Evolutionary conservation across 2,797 vertebrate genomes (phyloP).

Genomic region (Meriones psammophilus): DNA sequence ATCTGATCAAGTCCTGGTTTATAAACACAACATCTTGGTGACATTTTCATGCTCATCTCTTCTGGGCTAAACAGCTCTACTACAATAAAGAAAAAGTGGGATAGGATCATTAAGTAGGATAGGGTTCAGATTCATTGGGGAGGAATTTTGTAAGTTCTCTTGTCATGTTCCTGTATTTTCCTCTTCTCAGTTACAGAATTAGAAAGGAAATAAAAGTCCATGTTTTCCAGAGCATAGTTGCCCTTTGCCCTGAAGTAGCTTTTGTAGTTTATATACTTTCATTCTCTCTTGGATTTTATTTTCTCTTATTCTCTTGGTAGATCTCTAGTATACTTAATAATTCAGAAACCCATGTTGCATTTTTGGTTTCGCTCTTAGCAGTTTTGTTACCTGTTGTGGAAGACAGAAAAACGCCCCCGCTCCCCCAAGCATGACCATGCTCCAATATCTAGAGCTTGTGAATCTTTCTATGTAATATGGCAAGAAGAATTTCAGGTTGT

Average conservation of each 20-base stretch:
- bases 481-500: neutral
- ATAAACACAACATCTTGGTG: neutral
- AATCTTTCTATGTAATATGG: neutral
- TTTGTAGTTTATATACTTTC: neutral
- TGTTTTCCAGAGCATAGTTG: neutral
- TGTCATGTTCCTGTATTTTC: neutral
- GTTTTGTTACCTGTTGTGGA: neutral
- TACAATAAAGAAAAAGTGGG: neutral
- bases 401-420: neutral
- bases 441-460: neutral
- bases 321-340: neutral
- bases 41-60: neutral
- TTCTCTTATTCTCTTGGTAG: neutral
- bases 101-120: neutral
- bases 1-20: neutral
- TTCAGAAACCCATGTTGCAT: neutral
- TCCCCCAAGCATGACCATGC: neutral
- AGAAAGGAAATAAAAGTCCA: neutral
- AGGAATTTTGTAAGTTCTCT: neutral
- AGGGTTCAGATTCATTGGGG: neutral
- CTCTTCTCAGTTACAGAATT: neutral
- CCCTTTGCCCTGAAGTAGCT: neutral
- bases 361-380: constrained; percentile 37
- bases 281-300: neutral
- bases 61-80: neutral